A percentile compares a stretch with the other conserved stretches of the same genome.
Conservation (phyloP, 2,113 vertebrate genomes). For the Nematolebias whitei region DNA sequence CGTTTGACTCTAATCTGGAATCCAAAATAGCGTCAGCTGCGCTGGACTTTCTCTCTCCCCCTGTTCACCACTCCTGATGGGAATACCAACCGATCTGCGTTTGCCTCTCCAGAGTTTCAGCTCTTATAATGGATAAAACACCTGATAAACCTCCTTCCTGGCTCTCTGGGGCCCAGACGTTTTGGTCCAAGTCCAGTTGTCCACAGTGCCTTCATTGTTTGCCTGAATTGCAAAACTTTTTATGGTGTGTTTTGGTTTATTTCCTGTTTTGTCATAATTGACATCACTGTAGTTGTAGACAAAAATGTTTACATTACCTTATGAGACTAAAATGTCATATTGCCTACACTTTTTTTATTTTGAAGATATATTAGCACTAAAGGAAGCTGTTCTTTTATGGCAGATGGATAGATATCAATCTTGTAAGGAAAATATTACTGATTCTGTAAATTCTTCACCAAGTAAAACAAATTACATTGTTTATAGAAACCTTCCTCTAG, state of each 20-base stretch:
- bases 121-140: slow-evolving; percentile 67
- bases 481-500: too few relatives aligned
- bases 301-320: slow-evolving; percentile 7
- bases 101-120: slow-evolving; percentile 39
- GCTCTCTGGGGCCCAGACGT: slow-evolving; percentile 27
- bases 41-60: slow-evolving; percentile 17
- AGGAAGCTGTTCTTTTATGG: too few relatives aligned
- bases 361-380: too few relatives aligned
- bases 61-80: slow-evolving; percentile 35
- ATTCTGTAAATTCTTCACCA: too few relatives aligned
- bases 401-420: too few relatives aligned
- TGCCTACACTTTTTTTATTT: background rate
- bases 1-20: background rate
- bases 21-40: slow-evolving; percentile 5
- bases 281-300: slow-evolving; percentile 6
- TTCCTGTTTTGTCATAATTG: slow-evolving; percentile 22
- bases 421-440: too few relatives aligned
- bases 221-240: slow-evolving; percentile 19
- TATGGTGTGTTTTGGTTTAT: background rate
- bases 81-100: slow-evolving; percentile 57
- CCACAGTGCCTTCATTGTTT: slow-evolving; percentile 46
- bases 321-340: background rate
- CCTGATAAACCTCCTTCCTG: slow-evolving; percentile 20
- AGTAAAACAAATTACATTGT: too few relatives aligned
- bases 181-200: slow-evolving; percentile 36